Percentiles rank a stretch among this genome's conserved stretches.
phyloP scores from a whole-genome alignment of 1,140 invertebrate genomes.

The Parapsyche elsis region DNA sequence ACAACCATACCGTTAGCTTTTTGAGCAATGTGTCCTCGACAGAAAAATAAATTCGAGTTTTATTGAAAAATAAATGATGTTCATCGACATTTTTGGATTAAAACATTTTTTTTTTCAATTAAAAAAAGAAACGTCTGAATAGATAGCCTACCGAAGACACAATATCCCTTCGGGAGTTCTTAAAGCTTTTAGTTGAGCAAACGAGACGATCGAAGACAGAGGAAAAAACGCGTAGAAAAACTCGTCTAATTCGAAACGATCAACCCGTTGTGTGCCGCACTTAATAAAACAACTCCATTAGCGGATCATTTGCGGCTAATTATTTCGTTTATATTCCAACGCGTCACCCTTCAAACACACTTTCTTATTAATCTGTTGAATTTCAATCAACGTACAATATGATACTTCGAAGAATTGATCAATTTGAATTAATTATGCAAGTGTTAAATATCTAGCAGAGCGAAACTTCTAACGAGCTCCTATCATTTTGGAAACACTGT shows the following conservation, averaged over 20 bases:
- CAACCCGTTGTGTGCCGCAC: not conserved
- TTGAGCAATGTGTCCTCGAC: not conserved
- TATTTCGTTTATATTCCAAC: not conserved
- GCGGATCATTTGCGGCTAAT: not conserved
- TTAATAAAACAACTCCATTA: conserved; percentile 2
- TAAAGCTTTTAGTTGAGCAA: not conserved
- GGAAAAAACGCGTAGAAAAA: not conserved
- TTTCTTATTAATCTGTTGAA: too few relatives aligned
- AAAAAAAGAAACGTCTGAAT: not conserved
- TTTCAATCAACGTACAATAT: not conserved
- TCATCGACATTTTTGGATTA: not conserved
- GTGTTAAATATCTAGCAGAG: not conserved
- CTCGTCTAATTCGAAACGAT: not conserved
- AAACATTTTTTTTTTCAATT: too few relatives aligned
- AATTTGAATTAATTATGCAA: not conserved
- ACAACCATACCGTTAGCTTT: not conserved
- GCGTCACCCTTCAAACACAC: too few relatives aligned
- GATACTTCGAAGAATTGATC: not conserved
- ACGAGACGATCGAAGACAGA: not conserved
- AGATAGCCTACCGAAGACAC: not conserved
- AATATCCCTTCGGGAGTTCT: not conserved
- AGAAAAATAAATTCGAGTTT: not conserved
- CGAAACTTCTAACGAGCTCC: not conserved
- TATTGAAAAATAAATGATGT: not conserved
- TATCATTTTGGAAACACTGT: not conserved